Evolutionary conservation across 2,797 vertebrate genomes (phyloP).

Genomic region (Urosaurus nigricauda): DNA sequence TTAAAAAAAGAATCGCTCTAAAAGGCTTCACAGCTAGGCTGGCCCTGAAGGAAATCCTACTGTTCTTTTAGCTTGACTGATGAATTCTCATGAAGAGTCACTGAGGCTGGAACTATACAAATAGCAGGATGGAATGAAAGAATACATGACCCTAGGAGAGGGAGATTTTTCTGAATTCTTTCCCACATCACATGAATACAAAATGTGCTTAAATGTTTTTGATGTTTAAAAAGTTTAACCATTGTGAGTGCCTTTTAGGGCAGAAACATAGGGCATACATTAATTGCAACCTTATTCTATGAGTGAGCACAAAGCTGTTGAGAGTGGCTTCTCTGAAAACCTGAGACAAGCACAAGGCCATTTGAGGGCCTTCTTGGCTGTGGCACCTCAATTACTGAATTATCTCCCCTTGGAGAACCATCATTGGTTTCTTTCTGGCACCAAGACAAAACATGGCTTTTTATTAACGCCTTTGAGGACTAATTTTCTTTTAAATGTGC

Average conservation of each 20-base stretch:
- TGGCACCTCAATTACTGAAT: too few species aligned
- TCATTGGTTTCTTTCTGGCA: too few species aligned
- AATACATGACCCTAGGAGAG: neutral
- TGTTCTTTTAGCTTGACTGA: neutral
- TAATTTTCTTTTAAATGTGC: too few species aligned
- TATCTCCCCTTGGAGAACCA: too few species aligned
- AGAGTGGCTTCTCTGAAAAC: neutral
- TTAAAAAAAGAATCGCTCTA: neutral
- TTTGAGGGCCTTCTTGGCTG: neutral
- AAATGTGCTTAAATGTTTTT: neutral
- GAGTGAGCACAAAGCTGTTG: neutral
- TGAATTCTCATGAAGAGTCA: neutral
- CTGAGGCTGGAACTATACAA: neutral
- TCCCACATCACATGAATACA: neutral
- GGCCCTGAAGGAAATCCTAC: neutral
- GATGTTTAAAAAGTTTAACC: neutral
- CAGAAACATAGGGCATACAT: neutral
- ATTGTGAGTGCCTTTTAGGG: neutral
- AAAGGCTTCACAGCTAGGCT: neutral
- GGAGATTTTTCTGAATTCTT: neutral
- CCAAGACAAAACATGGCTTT: too few species aligned
- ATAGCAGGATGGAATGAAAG: neutral
- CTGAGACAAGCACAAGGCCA: neutral
- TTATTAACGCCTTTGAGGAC: too few species aligned
- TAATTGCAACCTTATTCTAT: neutral